Evolutionary conservation across 2,113 vertebrate species (phyloP).

Genomic region (Pagrus major): DNA sequence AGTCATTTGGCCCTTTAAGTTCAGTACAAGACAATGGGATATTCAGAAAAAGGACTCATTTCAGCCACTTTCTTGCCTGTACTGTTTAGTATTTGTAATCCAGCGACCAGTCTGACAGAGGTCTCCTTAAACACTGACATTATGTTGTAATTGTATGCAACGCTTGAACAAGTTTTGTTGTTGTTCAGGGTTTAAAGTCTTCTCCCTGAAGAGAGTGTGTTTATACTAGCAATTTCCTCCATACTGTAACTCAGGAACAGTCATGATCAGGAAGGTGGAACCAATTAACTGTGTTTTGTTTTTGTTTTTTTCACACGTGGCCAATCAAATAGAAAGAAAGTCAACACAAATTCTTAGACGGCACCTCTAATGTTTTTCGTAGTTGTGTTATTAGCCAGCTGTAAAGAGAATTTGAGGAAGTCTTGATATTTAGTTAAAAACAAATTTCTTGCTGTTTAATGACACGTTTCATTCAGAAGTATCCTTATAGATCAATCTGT

Average conservation of each 20-base stretch:
- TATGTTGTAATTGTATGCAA: neutral
- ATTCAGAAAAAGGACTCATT: conserved; percentile 14
- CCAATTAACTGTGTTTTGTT: conserved; percentile 14
- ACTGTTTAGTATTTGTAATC: neutral
- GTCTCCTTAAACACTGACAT: neutral
- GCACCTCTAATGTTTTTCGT: neutral
- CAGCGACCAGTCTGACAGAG: neutral
- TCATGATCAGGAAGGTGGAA: neutral
- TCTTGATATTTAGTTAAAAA: neutral
- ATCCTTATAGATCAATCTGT: neutral
- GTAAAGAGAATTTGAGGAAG: neutral
- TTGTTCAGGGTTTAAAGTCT: conserved; percentile 11
- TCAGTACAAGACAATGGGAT: neutral
- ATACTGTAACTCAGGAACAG: neutral
- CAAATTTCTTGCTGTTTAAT: neutral
- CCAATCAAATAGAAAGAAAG: conserved; percentile 5
- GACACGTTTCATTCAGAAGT: neutral
- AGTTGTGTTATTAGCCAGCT: neutral
- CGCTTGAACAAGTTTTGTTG: conserved; percentile 9
- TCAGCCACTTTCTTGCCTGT: neutral
- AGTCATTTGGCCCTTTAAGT: conserved; percentile 11
- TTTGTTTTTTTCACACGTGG: neutral
- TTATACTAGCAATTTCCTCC: neutral
- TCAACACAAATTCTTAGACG: conserved; percentile 1
- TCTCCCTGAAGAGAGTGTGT: conserved; percentile 7